Conservation (phyloP, 2,113 vertebrate genomes). For the Leptocoma aspasia region DNA sequence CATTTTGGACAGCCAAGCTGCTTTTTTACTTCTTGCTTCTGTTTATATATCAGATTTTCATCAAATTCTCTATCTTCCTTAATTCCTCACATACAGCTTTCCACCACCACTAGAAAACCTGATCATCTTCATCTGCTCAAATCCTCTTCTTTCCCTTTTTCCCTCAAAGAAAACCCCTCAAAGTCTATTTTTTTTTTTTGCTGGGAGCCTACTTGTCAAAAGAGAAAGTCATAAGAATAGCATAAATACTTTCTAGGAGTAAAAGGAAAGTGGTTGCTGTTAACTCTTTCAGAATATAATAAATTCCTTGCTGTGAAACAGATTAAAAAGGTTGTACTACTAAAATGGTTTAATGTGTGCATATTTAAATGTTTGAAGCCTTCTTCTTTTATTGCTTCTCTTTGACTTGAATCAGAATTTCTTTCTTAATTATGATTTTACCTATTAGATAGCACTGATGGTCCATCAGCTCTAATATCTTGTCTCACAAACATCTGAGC, state of each 20-base stretch:
- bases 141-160: not conserved
- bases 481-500: not conserved
- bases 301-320: not conserved
- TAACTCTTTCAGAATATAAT: not conserved
- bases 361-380: not conserved
- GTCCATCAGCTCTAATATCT: not conserved
- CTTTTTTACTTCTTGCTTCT: not conserved
- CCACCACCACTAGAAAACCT: not conserved
- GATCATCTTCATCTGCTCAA: not conserved
- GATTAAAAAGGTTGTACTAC: not conserved
- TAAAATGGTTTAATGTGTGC: not conserved
- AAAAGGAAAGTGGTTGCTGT: not conserved
- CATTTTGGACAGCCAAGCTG: not conserved
- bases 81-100: not conserved
- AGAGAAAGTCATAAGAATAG: not conserved
- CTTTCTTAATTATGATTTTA: not conserved
- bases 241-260: not conserved
- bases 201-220: not conserved
- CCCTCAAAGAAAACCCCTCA: not conserved
- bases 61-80: not conserved
- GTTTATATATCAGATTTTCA: not conserved
- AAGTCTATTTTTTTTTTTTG: not conserved
- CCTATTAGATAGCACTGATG: not conserved
- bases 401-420: not conserved
- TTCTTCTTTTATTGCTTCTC: not conserved